Percentiles rank a stretch among this genome's conserved stretches.
Evolutionary conservation across 2,888 invertebrate genomes (phyloP).

Genomic region (Cryptus viduatorius): DNA sequence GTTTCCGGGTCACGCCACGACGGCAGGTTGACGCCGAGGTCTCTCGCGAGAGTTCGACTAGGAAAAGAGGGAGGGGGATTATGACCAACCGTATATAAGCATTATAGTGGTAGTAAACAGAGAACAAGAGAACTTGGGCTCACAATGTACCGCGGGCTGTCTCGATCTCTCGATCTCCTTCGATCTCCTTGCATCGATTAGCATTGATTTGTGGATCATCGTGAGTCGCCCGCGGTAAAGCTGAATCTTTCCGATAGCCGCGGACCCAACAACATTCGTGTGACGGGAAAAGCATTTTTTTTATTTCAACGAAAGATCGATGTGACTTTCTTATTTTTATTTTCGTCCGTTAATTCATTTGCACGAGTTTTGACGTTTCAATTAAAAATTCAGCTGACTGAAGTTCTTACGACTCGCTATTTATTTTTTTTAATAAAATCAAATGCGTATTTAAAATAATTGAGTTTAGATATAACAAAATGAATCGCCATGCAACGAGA

Average conservation of each 20-base stretch:
- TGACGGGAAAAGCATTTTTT: conserved; percentile 24
- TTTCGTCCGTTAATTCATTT: background rate
- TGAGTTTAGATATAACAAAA: too few relatives aligned
- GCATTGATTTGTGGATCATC: conserved; percentile 80
- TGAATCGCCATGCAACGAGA: too few relatives aligned
- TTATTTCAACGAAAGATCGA: background rate
- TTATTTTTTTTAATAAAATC: too few relatives aligned
- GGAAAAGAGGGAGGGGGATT: conserved; percentile 16
- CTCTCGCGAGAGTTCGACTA: conserved; percentile 29
- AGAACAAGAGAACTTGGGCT: conserved; percentile 26
- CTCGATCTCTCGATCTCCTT: conserved; percentile 70
- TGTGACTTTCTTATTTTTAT: conserved; percentile 10
- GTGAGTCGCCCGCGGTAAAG: conserved; percentile 74
- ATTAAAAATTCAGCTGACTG: too few relatives aligned
- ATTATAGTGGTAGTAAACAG: background rate
- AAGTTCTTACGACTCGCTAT: too few relatives aligned
- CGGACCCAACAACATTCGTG: conserved; percentile 48
- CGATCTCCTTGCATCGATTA: conserved; percentile 79
- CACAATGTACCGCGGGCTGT: conserved; percentile 71
- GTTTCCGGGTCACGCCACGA: conserved; percentile 81
- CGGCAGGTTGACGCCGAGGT: conserved; percentile 80
- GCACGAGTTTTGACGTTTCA: too few relatives aligned
- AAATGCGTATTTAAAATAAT: too few relatives aligned
- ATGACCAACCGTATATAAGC: conserved; percentile 31
- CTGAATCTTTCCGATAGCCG: conserved; percentile 60